Evolutionary conservation across 2,888 invertebrate genomes (phyloP), one percentile per base, ranked within the genome.

Genomic region (Chrysotoxum bicinctum): DNA sequence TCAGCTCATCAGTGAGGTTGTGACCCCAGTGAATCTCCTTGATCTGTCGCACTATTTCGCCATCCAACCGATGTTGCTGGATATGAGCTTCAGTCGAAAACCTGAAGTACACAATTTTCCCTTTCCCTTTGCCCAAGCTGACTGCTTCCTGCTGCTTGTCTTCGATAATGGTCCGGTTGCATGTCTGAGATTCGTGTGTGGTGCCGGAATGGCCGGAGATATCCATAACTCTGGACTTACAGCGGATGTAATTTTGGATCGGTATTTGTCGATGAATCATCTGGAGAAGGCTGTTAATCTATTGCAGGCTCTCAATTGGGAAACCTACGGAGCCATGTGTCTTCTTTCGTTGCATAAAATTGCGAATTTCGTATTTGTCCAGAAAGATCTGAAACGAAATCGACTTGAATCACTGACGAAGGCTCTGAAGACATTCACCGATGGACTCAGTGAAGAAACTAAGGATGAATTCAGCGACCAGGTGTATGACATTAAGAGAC

Each of bases 371-470:
- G 92, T 91, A n/a, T 92, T 91, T 88, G 92, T 90, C 58, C 89
- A 89, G 2, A 89, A 89, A 0, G 93, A 93, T 78, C 87, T 89
- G 4, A 88, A 90, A 12, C 88, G 90, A 1, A 78, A 88, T 10
- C 88, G 90, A 0, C 89, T 90, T 88, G 95, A 94, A 77, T 92
- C 94, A 87, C 93, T 97, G 87, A 96, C 97, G 91, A 95, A 94
- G 87, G 96, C 97, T 10, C 92, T 98, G 23, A 97, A 97, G 40
- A 95, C 96, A 83, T 98, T 95, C 92, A 95, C 97, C 12, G 93
- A 94, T 30, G 93, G 94, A 0, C 92, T 96, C 54, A 95, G 95
- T 72, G 94, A 94, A 85, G 94, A 95, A 16, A 93, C 95, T 1
- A 94, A 95, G 88, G 94, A 95, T 87, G 95, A 95, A 90, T 97